Conservation (phyloP, 1,140 invertebrate genomes). For the Drosophila hydei region DNA sequence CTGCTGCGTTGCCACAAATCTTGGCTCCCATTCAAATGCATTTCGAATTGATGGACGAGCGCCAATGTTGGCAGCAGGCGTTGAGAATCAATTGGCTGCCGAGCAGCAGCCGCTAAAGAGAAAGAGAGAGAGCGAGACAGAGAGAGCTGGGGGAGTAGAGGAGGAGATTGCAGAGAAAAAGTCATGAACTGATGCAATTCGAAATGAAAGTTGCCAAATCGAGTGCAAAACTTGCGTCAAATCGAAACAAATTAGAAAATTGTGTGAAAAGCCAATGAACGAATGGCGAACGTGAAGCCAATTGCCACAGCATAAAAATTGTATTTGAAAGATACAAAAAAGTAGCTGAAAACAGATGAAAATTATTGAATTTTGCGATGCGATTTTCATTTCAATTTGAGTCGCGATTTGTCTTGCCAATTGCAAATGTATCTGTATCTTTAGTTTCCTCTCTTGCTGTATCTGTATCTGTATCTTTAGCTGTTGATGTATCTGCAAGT, state of each 20-base stretch:
- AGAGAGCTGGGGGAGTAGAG: background rate
- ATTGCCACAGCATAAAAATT: slow-evolving; percentile 36
- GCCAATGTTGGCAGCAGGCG: slow-evolving; percentile 35
- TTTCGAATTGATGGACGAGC: slow-evolving; percentile 34
- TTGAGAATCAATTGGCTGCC: slow-evolving; percentile 36
- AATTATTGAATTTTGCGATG: slow-evolving; percentile 26
- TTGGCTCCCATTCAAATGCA: slow-evolving; percentile 44
- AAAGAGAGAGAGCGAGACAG: slow-evolving; percentile 1
- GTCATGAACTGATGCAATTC: slow-evolving; percentile 43
- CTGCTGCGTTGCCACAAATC: slow-evolving; percentile 3
- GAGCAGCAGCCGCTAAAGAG: too few species aligned
- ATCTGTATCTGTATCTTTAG: slow-evolving; percentile 14
- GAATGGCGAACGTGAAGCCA: slow-evolving; percentile 32
- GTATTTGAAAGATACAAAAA: slow-evolving; percentile 11
- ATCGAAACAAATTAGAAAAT: slow-evolving; percentile 39
- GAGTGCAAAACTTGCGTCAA: slow-evolving; percentile 63
- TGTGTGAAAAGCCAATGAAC: slow-evolving; percentile 69
- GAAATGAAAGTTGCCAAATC: slow-evolving; percentile 56
- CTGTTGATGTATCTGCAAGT: slow-evolving; percentile 18
- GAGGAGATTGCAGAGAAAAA: background rate
- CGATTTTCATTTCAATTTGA: slow-evolving; percentile 44
- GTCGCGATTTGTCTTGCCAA: slow-evolving; percentile 36
- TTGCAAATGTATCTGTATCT: slow-evolving; percentile 24
- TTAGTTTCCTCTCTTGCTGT: slow-evolving; percentile 19
- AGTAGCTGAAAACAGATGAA: background rate